These are phyloP conservation scores for Bilobella aurantiaca DNA, from an alignment of 1,140 invertebrate species.

Conservation along the genomic window DNA sequence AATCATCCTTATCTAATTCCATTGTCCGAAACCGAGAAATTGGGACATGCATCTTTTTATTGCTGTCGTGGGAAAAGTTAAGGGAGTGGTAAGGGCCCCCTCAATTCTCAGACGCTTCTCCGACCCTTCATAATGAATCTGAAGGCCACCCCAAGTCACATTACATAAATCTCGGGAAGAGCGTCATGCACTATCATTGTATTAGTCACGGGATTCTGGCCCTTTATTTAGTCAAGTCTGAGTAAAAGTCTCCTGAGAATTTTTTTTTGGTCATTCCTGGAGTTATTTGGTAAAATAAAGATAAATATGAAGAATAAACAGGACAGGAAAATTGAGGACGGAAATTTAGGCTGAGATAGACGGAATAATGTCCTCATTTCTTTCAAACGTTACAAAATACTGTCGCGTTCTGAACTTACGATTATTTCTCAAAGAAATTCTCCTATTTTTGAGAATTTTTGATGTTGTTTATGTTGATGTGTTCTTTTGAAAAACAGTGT, in stretches of 20 bases:
- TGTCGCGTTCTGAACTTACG: too few relatives aligned
- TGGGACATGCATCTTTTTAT: constrained; percentile 4
- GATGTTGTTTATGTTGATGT: not conserved
- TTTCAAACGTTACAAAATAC: too few relatives aligned
- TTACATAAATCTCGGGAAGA: not conserved
- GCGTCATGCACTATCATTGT: not conserved
- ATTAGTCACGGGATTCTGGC: not conserved
- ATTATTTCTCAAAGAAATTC: too few relatives aligned
- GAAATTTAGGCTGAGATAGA: too few relatives aligned
- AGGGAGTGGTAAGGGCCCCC: not conserved
- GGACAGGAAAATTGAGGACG: too few relatives aligned
- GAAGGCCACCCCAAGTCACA: constrained; percentile 4
- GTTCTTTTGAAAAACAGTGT: not conserved
- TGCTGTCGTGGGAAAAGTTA: constrained; percentile 1
- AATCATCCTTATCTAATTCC: constrained; percentile 9
- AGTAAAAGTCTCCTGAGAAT: too few relatives aligned
- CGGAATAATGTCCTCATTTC: too few relatives aligned
- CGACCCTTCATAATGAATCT: not conserved
- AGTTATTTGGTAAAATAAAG: too few relatives aligned
- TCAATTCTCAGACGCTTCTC: not conserved
- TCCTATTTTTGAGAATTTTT: too few relatives aligned
- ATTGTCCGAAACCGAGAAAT: constrained; percentile 1
- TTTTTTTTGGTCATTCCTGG: too few relatives aligned
- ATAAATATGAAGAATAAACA: too few relatives aligned
- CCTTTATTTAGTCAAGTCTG: too few relatives aligned